phyloP scores from a whole-genome alignment of 2,113 vertebrate species.

The Hiodon alosoides region DNA sequence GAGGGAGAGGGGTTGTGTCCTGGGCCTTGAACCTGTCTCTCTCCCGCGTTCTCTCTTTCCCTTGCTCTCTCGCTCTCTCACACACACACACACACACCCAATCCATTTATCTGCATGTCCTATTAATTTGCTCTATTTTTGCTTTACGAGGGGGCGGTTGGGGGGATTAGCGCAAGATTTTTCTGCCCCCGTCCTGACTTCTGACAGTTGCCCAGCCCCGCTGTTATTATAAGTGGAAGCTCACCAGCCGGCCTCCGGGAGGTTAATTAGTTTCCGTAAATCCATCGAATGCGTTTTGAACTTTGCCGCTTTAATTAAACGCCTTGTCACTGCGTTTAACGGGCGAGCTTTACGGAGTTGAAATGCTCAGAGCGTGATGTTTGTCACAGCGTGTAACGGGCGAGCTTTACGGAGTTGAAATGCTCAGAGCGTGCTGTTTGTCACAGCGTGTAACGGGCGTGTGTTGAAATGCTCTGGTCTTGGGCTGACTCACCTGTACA shows the following conservation, averaged over 20 bases:
- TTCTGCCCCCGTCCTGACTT: too few species aligned
- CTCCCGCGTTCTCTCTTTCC: not conserved
- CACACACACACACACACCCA: too few species aligned
- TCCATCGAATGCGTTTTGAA: conserved; percentile 21
- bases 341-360: not conserved
- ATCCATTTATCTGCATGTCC: too few species aligned
- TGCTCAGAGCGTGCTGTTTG: not conserved
- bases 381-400: conserved; percentile 18
- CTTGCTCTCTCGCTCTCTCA: not conserved
- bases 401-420: not conserved
- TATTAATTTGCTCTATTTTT: too few species aligned
- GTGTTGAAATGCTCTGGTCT: too few species aligned
- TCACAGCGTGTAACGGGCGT: too few species aligned
- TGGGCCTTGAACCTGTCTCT: not conserved
- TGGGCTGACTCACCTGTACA: too few species aligned
- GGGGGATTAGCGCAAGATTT: not conserved
- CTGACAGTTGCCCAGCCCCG: not conserved
- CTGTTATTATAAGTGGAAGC: conserved; percentile 5
- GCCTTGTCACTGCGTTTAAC: conserved; percentile 8
- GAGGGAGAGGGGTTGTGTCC: conserved; percentile 11
- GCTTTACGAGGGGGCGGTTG: too few species aligned
- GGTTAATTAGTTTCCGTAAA: conserved; percentile 43
- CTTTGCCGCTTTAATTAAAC: conserved; percentile 23
- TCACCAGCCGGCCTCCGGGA: conserved; percentile 16
- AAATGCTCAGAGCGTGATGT: conserved; percentile 11